phyloP scores from a whole-genome alignment of 2,797 vertebrate species.

The Erpetoichthys calabaricus region DNA sequence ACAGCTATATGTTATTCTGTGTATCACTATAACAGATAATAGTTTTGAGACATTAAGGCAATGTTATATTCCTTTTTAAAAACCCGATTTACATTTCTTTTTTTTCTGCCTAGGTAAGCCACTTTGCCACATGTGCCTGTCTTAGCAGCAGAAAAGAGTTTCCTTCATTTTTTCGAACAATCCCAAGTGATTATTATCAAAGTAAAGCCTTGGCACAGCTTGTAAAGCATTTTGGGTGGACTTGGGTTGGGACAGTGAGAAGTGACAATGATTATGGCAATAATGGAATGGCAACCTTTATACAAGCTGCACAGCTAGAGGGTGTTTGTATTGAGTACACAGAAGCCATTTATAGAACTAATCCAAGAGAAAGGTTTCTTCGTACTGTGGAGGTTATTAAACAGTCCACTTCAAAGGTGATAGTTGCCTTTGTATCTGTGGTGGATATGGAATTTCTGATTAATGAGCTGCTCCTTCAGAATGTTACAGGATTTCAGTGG shows the following conservation, averaged over 20 bases:
- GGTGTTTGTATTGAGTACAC: constrained; percentile 33
- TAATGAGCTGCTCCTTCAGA: constrained; percentile 18
- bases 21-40: no score
- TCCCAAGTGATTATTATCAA: constrained; percentile 51
- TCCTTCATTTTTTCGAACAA: constrained; percentile 52
- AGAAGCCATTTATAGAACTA: constrained; percentile 22
- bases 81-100: background rate
- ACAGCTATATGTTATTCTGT: no score
- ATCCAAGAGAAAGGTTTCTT: constrained; percentile 22
- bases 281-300: constrained; percentile 26
- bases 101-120: constrained; percentile 37
- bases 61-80: no score
- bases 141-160: constrained; percentile 45
- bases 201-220: constrained; percentile 45
- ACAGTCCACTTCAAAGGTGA: constrained; percentile 24
- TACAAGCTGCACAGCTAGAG: constrained; percentile 19
- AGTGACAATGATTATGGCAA: constrained; percentile 38
- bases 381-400: constrained; percentile 25
- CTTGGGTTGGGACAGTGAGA: constrained; percentile 47
- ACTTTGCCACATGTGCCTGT: constrained; percentile 50
- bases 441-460: constrained; percentile 20
- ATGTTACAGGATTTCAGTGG: constrained; percentile 20
- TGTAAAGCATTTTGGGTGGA: constrained; percentile 53
- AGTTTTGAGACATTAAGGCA: no score
- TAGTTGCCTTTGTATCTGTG: constrained; percentile 25